Conservation (phyloP, 2,797 vertebrate genomes). For the Carapus acus region DNA sequence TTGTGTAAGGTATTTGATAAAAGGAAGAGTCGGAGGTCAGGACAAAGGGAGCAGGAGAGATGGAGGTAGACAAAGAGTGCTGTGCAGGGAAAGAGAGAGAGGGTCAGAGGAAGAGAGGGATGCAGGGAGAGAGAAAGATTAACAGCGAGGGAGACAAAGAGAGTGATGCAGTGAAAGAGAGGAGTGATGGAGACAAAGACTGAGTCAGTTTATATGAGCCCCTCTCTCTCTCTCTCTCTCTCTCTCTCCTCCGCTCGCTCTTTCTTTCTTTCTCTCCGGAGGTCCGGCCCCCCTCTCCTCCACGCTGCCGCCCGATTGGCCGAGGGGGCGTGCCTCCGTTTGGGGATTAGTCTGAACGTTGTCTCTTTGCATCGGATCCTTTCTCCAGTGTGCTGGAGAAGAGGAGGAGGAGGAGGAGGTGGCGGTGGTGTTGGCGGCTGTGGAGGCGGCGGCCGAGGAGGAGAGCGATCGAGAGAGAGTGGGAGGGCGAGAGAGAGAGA, state of each 20-base stretch:
- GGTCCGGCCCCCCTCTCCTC: slow-evolving; percentile 46
- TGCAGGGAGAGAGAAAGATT: slow-evolving; percentile 4
- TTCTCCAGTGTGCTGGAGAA: slow-evolving; percentile 64
- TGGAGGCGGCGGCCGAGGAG: slow-evolving; percentile 22
- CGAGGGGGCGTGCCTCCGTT: slow-evolving; percentile 63
- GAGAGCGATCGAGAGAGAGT: slow-evolving; percentile 24
- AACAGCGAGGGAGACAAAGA: slow-evolving; percentile 8
- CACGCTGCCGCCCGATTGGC: slow-evolving; percentile 64
- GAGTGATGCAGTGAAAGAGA: no score
- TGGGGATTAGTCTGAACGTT: slow-evolving; percentile 63
- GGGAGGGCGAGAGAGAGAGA: slow-evolving; percentile 21
- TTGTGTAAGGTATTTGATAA: no score
- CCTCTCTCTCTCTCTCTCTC: slow-evolving; percentile 15
- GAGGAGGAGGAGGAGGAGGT: slow-evolving; percentile 43
- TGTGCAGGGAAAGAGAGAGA: no score
- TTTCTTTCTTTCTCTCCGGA: slow-evolving; percentile 16
- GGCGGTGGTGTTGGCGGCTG: slow-evolving; percentile 39
- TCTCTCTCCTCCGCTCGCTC: slow-evolving; percentile 30
- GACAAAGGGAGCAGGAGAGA: not conserved
- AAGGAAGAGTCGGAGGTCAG: not conserved
- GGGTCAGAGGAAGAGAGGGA: not conserved
- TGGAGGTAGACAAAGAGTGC: not conserved
- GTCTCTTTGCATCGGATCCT: slow-evolving; percentile 68
- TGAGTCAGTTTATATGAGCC: not conserved
- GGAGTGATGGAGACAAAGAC: not conserved